phyloP scores from a whole-genome alignment of 2,113 vertebrate genomes.

The Pelusios castaneus region DNA sequence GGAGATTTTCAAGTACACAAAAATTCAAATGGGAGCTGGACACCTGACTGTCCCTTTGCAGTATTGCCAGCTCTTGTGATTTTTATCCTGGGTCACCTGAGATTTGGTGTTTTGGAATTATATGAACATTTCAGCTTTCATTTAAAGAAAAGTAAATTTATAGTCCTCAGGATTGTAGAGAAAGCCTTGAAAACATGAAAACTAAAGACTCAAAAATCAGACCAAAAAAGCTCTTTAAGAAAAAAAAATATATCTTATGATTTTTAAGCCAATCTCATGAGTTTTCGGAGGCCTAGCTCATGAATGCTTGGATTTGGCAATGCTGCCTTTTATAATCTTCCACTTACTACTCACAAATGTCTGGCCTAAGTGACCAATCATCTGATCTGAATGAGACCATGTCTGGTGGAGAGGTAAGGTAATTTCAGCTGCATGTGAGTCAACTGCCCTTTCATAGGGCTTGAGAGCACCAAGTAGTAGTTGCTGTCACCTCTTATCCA shows the following conservation, averaged over 20 bases:
- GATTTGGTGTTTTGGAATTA: background rate
- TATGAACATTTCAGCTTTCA: background rate
- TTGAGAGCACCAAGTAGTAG: background rate
- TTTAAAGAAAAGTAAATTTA: background rate
- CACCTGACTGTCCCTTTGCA: background rate
- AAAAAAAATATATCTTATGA: background rate
- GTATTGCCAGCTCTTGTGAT: rapidly evolving
- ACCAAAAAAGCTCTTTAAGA: background rate
- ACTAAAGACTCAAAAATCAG: background rate
- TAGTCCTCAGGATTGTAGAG: background rate
- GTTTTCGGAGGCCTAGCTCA: background rate
- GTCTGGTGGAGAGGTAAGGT: background rate
- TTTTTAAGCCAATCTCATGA: background rate
- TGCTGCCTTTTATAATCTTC: background rate
- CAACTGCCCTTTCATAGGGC: background rate
- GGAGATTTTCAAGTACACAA: background rate
- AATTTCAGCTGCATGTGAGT: background rate
- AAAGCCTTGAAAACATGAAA: background rate
- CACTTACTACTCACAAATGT: background rate
- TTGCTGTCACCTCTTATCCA: background rate
- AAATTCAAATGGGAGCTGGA: background rate
- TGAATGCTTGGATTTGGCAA: background rate
- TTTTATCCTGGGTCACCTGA: background rate
- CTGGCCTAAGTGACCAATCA: background rate
- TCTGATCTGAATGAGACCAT: background rate